phyloP scores from a whole-genome alignment of 2,888 invertebrate species.

The Trisateles emortualis region DNA sequence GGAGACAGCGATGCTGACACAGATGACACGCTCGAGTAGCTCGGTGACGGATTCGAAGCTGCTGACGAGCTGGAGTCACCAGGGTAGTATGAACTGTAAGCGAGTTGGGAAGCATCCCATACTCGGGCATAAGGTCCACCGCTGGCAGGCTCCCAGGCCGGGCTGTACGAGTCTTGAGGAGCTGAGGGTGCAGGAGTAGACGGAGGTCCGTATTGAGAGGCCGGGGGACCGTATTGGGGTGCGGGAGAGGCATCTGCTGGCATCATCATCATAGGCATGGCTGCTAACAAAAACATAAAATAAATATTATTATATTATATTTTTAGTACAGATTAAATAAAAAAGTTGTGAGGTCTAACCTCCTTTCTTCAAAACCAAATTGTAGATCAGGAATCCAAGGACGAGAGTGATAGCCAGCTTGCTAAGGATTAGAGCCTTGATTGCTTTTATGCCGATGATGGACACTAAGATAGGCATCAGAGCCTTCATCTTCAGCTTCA shows the following conservation, averaged over 20 bases:
- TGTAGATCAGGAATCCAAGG: slow-evolving; percentile 93
- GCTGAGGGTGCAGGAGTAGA: slow-evolving; percentile 87
- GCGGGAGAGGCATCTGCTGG: slow-evolving; percentile 87
- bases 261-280: slow-evolving; percentile 91
- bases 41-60: slow-evolving; percentile 84
- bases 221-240: slow-evolving; percentile 90
- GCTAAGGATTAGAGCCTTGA: slow-evolving; percentile 94
- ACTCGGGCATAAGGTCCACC: slow-evolving; percentile 93
- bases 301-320: slow-evolving; percentile 1
- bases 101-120: slow-evolving; percentile 91
- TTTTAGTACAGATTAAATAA: neutral
- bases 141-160: slow-evolving; percentile 90
- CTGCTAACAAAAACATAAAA: slow-evolving; percentile 65
- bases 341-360: slow-evolving; percentile 77
- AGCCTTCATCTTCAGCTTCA: slow-evolving; percentile 94
- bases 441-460: slow-evolving; percentile 92
- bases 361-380: slow-evolving; percentile 91
- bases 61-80: slow-evolving; percentile 87
- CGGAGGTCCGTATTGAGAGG: slow-evolving; percentile 84
- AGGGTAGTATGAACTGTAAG: slow-evolving; percentile 91
- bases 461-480: slow-evolving; percentile 93
- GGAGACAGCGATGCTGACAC: slow-evolving; percentile 73
- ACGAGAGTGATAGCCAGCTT: slow-evolving; percentile 94
- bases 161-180: slow-evolving; percentile 91
- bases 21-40: slow-evolving; percentile 82